Base-by-base conservation (phyloP, 2,797 vertebrate genomes). In the Hirundo rustica region DNA sequence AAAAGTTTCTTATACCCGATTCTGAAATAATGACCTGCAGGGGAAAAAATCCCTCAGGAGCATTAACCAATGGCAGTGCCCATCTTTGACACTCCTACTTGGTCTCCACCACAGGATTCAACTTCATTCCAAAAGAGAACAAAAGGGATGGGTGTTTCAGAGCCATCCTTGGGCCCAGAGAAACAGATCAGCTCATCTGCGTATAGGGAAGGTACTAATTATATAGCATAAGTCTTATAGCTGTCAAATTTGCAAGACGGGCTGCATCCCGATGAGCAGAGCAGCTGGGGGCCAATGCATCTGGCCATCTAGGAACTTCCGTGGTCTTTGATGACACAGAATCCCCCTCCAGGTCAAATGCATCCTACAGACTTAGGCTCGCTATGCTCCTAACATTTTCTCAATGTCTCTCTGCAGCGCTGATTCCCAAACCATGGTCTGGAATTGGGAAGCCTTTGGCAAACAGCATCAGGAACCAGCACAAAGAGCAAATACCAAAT, bases 11-110 rank as follows among this genome's bases (percentile, higher is more conserved):
- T 44, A 4, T 66, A 40, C 27, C 32, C 29, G 26, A 64, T 60
- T 55, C 34, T 38, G 38, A 93, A 93, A 89, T 23, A 27, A 70
- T 3, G 1, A 22, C 20, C 29, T 55, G 16, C 29, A 70, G 30
- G 29, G 38, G 38, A 29, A 68, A 71, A 55, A 60, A 34, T 7
- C 1, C 8, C 30, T 26, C 29, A 44, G 42, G 23, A 55, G 12
- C 40, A 66, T 47, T 75, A 66, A 50, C 3, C 0, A 0, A 32
- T 6, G 6, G 70, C 45, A 68, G 21, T 8, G 44, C 71, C 48
- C n/a, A 45, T 30, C 30, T 82, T 50, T 76, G 48, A 80, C 6
- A 23, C 3, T 72, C 45, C 20, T 36, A 40, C 36, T 55, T 27
- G 22, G 20, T 76, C 48, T 89, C 68, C 74, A 44, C 25, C 30